Evolutionary conservation across 1,140 invertebrate species (phyloP).

Genomic region (Drosophila navojoa): DNA sequence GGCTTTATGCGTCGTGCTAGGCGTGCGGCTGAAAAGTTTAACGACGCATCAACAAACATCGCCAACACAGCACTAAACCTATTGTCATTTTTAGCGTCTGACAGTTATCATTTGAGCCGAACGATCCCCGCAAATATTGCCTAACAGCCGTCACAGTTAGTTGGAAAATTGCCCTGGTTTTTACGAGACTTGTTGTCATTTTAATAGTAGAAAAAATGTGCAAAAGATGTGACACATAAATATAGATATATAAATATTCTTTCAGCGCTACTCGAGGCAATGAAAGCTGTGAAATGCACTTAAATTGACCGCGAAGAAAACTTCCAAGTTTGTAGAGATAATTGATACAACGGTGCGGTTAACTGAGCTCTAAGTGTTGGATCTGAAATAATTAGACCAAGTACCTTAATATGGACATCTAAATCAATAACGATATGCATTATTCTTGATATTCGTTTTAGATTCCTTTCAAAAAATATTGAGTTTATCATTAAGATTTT

Average conservation of each 20-base stretch:
- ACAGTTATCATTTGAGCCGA: slow-evolving; percentile 52
- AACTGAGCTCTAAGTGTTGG: too few species aligned
- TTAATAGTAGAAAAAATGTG: not conserved
- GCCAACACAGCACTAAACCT: slow-evolving; percentile 53
- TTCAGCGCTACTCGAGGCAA: too few species aligned
- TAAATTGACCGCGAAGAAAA: too few species aligned
- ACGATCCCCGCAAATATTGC: slow-evolving; percentile 26
- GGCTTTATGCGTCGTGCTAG: slow-evolving; percentile 55
- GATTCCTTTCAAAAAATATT: too few species aligned
- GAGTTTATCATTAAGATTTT: too few species aligned
- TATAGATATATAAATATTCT: not conserved
- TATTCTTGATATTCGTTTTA: too few species aligned
- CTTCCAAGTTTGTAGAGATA: too few species aligned
- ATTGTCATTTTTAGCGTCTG: slow-evolving; percentile 62
- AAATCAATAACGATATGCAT: too few species aligned
- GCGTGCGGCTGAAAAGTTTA: slow-evolving; percentile 74
- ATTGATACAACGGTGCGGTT: too few species aligned
- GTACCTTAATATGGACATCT: too few species aligned
- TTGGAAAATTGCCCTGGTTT: not conserved
- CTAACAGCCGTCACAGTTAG: slow-evolving; percentile 4
- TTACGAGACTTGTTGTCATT: slow-evolving; percentile 6
- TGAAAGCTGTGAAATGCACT: too few species aligned
- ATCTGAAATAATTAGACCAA: too few species aligned
- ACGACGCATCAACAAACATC: slow-evolving; percentile 79
- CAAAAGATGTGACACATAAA: not conserved